Conservation (phyloP, 2,797 vertebrate genomes). For the Sternotherus odoratus region DNA sequence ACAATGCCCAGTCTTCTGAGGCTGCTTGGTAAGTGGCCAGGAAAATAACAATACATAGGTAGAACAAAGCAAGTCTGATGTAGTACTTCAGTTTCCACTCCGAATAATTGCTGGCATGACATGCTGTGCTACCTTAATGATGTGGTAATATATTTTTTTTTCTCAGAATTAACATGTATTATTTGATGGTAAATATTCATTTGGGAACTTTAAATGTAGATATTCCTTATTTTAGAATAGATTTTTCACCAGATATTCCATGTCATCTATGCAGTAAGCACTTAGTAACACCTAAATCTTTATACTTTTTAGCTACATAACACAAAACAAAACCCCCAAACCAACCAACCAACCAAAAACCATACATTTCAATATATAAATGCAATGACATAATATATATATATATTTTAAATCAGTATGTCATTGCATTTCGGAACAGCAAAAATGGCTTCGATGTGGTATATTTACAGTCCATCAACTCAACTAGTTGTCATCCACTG, state of each 20-base stretch:
- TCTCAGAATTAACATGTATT: background rate
- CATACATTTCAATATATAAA: too few species aligned
- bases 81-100: background rate
- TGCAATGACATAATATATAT: too few species aligned
- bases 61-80: background rate
- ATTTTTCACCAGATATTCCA: background rate
- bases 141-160: rapidly evolving
- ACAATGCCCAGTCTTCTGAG: background rate
- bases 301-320: rapidly evolving
- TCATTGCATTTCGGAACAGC: background rate
- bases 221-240: background rate
- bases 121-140: background rate
- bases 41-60: background rate
- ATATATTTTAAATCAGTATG: background rate
- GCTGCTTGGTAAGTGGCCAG: background rate
- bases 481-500: background rate
- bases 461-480: background rate
- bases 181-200: background rate
- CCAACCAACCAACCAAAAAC: background rate
- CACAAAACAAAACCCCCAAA: too few species aligned
- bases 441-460: background rate
- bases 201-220: background rate
- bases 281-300: background rate
- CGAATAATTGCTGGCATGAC: background rate
- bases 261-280: rapidly evolving